phyloP scores from a whole-genome alignment of 2,113 vertebrate species.

The Megaceryle maxima region DNA sequence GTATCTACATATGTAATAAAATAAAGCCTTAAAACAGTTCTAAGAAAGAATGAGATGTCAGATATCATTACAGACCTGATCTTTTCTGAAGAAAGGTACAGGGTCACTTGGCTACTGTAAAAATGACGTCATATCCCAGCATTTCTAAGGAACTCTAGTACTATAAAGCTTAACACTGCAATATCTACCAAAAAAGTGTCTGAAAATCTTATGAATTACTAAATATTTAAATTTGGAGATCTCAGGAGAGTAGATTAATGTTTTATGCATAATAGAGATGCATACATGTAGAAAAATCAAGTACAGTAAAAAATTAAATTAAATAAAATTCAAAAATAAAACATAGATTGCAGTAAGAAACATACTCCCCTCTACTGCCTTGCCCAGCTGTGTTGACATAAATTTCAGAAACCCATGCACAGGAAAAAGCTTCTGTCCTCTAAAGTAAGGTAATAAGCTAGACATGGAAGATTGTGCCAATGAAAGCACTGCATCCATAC shows the following conservation, averaged over 20 bases:
- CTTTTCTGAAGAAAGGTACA: not conserved
- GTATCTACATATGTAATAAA: not conserved
- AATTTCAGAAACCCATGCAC: not conserved
- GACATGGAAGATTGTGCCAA: accelerated
- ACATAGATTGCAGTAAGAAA: not conserved
- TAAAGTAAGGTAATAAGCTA: not conserved
- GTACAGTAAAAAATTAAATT: not conserved
- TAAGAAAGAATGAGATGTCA: not conserved
- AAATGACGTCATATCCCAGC: not conserved
- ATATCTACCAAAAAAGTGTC: not conserved
- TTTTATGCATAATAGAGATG: not conserved
- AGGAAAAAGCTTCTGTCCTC: not conserved
- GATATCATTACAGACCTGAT: not conserved
- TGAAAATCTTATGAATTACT: not conserved
- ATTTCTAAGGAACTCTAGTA: not conserved
- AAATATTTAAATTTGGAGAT: not conserved
- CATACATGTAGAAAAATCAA: not conserved
- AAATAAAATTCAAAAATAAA: not conserved
- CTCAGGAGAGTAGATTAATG: not conserved
- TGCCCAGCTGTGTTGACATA: not conserved
- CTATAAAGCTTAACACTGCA: not conserved
- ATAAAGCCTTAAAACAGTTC: not conserved
- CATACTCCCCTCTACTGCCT: not conserved
- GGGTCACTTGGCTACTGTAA: not conserved
- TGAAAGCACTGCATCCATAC: not conserved